These are phyloP conservation scores for Drosophila borealis DNA, from an alignment of 2,888 invertebrate species.

Conservation along the genomic window DNA sequence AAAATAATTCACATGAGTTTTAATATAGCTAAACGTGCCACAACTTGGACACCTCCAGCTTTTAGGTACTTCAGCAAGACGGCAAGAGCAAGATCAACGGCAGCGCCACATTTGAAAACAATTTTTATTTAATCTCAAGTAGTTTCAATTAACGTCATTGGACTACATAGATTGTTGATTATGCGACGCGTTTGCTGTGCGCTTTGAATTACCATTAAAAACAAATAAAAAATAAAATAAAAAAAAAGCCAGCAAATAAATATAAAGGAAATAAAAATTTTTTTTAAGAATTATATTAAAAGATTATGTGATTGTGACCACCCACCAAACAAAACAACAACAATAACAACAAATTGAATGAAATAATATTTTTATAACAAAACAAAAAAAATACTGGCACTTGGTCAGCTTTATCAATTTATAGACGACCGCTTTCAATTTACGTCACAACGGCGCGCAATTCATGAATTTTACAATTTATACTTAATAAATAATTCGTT, in stretches of 20 bases:
- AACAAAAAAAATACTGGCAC: conserved; percentile 22
- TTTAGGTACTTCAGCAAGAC: conserved; percentile 14
- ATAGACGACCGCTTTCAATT: conserved; percentile 52
- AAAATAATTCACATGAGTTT: conserved; percentile 38
- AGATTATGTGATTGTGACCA: conserved; percentile 55
- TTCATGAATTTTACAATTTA: conserved; percentile 68
- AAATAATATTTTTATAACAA: conserved; percentile 3
- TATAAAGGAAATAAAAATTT: conserved; percentile 30
- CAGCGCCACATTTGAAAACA: conserved; percentile 63
- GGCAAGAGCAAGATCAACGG: conserved; percentile 7
- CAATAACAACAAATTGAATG: conserved; percentile 29
- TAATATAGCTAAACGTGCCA: conserved; percentile 29
- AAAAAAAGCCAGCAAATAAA: conserved; percentile 22
- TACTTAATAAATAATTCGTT: conserved; percentile 48
- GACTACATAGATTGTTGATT: conserved; percentile 77
- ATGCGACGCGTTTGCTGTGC: conserved; percentile 49
- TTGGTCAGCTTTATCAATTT: conserved; percentile 54
- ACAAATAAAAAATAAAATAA: conserved; percentile 32
- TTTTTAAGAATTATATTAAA: conserved; percentile 51
- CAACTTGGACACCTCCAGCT: conserved; percentile 30
- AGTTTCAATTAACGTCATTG: conserved; percentile 81
- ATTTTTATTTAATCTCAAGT: conserved; percentile 71
- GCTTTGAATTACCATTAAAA: conserved; percentile 61
- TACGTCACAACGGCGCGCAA: conserved; percentile 67
- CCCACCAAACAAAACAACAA: conserved; percentile 46